Evolutionary conservation across 2,113 vertebrate species (phyloP).

Genomic region (Rhinolophus ferrumequinum): DNA sequence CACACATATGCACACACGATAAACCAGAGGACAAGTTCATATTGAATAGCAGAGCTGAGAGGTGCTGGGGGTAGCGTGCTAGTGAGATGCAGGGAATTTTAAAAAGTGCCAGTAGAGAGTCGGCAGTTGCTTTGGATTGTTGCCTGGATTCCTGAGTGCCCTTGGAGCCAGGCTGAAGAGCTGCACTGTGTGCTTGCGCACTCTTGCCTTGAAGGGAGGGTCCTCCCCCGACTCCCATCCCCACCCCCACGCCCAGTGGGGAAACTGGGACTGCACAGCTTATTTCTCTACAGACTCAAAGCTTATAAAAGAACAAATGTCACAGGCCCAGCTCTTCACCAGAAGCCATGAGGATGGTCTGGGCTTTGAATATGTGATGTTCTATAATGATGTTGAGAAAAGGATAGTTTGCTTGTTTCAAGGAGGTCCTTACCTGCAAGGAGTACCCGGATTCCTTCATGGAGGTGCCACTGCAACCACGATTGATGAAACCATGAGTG

Average conservation of each 20-base stretch:
- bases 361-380: constrained; percentile 88
- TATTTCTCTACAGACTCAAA: background rate
- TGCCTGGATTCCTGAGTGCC: background rate
- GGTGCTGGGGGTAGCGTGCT: background rate
- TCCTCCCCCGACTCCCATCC: constrained; percentile 76
- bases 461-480: constrained; percentile 12
- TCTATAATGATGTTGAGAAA: constrained; percentile 84
- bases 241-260: constrained; percentile 89
- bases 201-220: constrained; percentile 28
- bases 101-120: background rate
- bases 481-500: background rate
- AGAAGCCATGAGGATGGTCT: constrained; percentile 84
- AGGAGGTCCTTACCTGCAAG: constrained; percentile 87
- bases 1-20: background rate
- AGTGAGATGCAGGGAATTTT: background rate
- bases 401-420: constrained; percentile 85
- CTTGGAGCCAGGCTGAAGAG: background rate
- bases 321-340: constrained; percentile 82
- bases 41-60: background rate
- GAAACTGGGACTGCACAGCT: constrained; percentile 52
- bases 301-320: background rate
- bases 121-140: background rate
- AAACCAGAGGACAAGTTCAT: background rate
- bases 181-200: no score
- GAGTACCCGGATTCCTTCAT: constrained; percentile 51